Base-by-base conservation (phyloP, 2,888 invertebrate genomes). In the Carcina quercana region DNA sequence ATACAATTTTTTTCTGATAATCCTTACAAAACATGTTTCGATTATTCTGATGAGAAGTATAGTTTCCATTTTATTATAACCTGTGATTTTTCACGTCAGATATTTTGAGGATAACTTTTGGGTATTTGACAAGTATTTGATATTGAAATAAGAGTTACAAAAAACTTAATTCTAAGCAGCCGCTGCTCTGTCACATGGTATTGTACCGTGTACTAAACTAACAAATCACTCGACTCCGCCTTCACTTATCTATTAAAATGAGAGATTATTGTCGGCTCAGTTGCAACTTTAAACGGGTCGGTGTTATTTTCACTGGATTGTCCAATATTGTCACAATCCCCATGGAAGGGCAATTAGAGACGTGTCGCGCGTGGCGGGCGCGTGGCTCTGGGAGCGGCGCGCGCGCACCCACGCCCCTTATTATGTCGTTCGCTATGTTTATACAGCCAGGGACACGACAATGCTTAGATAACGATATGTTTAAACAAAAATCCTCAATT, bases 301-400 rank as follows among this genome's bases (percentile, higher is more conserved):
- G 80, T 78, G 78, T 80, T 82, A 79, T 82, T 82, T 82, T 80
- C 79, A 76, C 73, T 72, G 64, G 76, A 79, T 82, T 80, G 82
- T 78, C 61, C 74, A 80, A 82, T 83, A 80, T 83, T 82, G 82
- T 80, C 75, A 68, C 69, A 76, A 72, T 68, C 69, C 67, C 63
- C 61, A 73, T 76, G 63, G 68, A 61, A 71, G 72, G 80, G 79
- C 79, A 82, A 83, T 83, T 82, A 83, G 74, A 71, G 71, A 70
- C 56, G 78, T 73, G 78, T 69, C 46, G 60, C 82, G 73, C 82
- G 83, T 82, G 82, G 50, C 76, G 40, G 59, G 25, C 82, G 60
- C 80, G 82, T 76, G 82, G 38, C 73, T 43, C 17, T 17, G 35
- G 39, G 39, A 40, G 45, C 40, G 39, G 56, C 56, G 60, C 70